Evolutionary conservation across 2,113 vertebrate species (phyloP).

Genomic region (Cyprinus carpio): DNA sequence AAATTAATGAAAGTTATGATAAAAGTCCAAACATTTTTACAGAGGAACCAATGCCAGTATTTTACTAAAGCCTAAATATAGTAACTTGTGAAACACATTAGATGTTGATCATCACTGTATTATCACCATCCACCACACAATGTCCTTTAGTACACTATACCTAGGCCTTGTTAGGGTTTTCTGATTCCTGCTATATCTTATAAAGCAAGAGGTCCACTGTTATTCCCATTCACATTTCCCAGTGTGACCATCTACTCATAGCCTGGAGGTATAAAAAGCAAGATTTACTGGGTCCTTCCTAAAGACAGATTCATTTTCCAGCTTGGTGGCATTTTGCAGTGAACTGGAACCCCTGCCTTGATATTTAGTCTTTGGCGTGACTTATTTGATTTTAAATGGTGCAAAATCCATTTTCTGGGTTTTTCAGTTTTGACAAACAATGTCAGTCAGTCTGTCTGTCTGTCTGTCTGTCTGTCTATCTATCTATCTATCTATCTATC

Average conservation of each 20-base stretch:
- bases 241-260: conserved; percentile 35
- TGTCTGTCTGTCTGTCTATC: too few species aligned
- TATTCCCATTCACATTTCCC: conserved; percentile 48
- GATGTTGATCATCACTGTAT: background rate
- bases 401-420: conserved; percentile 30
- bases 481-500: too few species aligned
- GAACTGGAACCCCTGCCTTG: background rate
- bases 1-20: background rate
- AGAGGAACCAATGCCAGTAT: conserved; percentile 21
- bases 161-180: background rate
- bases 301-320: conserved; percentile 46
- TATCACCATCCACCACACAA: background rate
- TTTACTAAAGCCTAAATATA: conserved; percentile 12
- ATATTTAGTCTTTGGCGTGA: conserved; percentile 17
- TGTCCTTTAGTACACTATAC: background rate
- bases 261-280: conserved; percentile 44
- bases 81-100: background rate
- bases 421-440: background rate
- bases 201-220: conserved; percentile 33
- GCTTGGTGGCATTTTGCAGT: conserved; percentile 8
- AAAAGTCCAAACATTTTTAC: background rate
- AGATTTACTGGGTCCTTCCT: conserved; percentile 43
- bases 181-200: conserved; percentile 4
- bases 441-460: background rate
- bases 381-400: conserved; percentile 22